phyloP scores from a whole-genome alignment of 2,113 vertebrate genomes.

The Halichoeres trimaculatus region DNA sequence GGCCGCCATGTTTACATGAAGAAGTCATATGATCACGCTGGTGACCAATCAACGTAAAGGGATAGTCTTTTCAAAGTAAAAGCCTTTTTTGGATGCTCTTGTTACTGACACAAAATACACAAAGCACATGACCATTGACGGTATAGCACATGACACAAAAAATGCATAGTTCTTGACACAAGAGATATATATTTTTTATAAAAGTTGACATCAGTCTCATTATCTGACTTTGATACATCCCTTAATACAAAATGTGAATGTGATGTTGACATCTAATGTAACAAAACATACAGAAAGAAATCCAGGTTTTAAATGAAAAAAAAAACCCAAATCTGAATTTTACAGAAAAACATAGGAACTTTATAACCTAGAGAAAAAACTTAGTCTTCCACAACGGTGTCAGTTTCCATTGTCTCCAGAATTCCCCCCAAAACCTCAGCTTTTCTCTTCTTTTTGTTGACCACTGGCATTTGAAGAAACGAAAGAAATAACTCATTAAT shows the following conservation, averaged over 20 bases:
- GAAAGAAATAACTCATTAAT: not conserved
- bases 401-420: slow-evolving; percentile 89
- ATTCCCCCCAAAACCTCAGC: slow-evolving; percentile 87
- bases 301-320: not conserved
- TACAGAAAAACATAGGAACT: not conserved
- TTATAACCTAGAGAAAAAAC: not conserved
- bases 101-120: too few relatives aligned
- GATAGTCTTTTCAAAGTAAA: slow-evolving; percentile 62
- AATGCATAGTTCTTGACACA: not conserved
- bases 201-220: slow-evolving; percentile 17
- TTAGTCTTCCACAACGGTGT: slow-evolving; percentile 65
- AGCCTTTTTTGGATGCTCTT: not conserved
- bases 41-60: slow-evolving; percentile 1
- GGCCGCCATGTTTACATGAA: slow-evolving; percentile 55
- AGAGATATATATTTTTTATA: slow-evolving; percentile 34
- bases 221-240: not conserved
- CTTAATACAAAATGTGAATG: slow-evolving; percentile 42
- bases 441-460: slow-evolving; percentile 84
- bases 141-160: not conserved
- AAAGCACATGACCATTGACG: too few relatives aligned
- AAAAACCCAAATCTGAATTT: too few relatives aligned
- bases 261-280: slow-evolving; percentile 16
- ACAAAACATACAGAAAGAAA: slow-evolving; percentile 19
- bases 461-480: slow-evolving; percentile 71
- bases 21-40: slow-evolving; percentile 47